These are phyloP conservation scores for Buphagus erythrorhynchus DNA, from an alignment of 2,797 vertebrate genomes.

Conservation along the genomic window DNA sequence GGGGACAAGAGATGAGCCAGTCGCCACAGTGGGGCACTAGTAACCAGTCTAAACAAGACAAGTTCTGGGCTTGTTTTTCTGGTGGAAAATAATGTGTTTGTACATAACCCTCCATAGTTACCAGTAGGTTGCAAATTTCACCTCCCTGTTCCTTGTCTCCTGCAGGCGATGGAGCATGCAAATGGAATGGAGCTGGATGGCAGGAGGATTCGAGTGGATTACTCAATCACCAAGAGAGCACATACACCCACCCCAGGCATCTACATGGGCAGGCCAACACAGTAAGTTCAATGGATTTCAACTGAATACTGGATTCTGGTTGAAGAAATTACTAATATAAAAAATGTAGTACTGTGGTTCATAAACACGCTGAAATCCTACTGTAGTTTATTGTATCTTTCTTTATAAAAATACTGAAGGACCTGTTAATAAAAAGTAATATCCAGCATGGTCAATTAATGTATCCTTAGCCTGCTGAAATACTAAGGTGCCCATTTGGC, in stretches of 20 bases:
- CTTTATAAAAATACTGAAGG: not conserved
- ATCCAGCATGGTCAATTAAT: not conserved
- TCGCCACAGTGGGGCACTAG: slow-evolving; percentile 52
- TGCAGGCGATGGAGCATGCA: slow-evolving; percentile 90
- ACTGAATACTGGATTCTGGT: not conserved
- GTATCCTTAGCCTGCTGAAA: not conserved
- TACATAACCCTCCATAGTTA: not conserved
- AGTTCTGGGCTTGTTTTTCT: not conserved
- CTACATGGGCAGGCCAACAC: slow-evolving; percentile 93
- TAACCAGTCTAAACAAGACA: not conserved
- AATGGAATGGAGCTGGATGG: slow-evolving; percentile 96
- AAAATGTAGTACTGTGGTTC: not conserved
- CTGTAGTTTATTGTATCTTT: not conserved
- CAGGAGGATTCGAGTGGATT: slow-evolving; percentile 91
- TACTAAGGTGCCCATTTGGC: not conserved
- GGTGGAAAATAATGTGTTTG: not conserved
- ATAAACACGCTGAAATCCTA: not conserved
- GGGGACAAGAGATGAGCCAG: not conserved
- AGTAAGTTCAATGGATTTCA: slow-evolving; percentile 79
- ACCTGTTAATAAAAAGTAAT: not conserved
- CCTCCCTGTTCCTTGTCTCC: not conserved
- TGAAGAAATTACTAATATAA: not conserved
- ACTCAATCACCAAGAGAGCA: slow-evolving; percentile 92
- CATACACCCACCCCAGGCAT: slow-evolving; percentile 95
- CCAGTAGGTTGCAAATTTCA: not conserved